Conservation (phyloP, 1,140 invertebrate species). For the Lepidurus arcticus region DNA sequence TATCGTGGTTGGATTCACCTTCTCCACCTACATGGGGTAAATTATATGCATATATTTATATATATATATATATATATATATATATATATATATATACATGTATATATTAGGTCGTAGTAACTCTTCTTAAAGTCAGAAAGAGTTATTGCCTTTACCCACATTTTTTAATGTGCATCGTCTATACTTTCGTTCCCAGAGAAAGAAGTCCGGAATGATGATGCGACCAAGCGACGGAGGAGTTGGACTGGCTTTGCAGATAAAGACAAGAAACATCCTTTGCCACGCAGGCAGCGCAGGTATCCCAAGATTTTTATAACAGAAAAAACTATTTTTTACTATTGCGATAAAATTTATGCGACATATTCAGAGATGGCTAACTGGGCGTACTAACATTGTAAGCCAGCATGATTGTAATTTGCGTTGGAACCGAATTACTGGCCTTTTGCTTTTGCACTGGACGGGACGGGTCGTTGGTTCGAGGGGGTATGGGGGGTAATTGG, state of each 20-base stretch:
- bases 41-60: background rate
- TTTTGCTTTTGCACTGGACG: slow-evolving; percentile 10
- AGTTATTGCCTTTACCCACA: too few species aligned
- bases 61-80: too few species aligned
- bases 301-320: background rate
- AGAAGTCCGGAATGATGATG: slow-evolving; percentile 25
- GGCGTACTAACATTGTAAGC: background rate
- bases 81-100: too few species aligned
- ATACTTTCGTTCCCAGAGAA: background rate
- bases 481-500: too few species aligned
- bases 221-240: slow-evolving; percentile 57
- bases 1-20: background rate
- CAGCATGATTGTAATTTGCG: too few species aligned
- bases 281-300: slow-evolving; percentile 22
- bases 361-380: background rate
- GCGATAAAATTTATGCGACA: too few species aligned
- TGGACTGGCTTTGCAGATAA: slow-evolving; percentile 69
- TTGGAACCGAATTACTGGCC: background rate
- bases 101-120: too few species aligned
- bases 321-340: too few species aligned
- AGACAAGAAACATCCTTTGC: slow-evolving; percentile 1
- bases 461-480: too few species aligned
- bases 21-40: slow-evolving; percentile 12
- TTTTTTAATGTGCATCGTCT: background rate
- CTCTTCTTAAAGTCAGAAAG: too few species aligned